A percentile compares a stretch with the other conserved stretches of the same genome.
Conservation (phyloP, 2,797 vertebrate species). For the Epinephelus awoara region DNA sequence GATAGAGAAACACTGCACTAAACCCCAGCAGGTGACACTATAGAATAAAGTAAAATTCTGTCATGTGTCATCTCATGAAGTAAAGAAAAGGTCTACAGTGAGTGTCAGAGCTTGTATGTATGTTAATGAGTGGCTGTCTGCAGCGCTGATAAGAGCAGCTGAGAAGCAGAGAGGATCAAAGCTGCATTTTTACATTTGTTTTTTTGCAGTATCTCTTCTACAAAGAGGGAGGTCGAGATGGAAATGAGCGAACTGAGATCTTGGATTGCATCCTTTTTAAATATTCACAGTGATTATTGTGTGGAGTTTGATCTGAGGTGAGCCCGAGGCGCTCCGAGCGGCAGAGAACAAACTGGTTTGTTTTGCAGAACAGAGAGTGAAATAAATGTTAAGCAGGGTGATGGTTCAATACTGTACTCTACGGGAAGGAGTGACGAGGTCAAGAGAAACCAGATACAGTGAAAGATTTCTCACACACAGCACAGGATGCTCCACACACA, state of each 20-base stretch:
- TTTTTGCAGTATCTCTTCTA: no score
- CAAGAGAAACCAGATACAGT: neutral
- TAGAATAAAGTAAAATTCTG: neutral
- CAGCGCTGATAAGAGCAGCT: neutral
- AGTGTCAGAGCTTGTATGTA: neutral
- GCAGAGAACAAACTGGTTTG: constrained; percentile 11
- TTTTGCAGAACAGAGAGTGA: constrained; percentile 3
- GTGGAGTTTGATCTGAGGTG: constrained; percentile 5
- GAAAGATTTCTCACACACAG: no score
- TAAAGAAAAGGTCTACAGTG: neutral
- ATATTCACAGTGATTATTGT: constrained; percentile 11
- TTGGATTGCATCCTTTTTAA: neutral
- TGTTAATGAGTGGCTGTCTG: constrained; percentile 5
- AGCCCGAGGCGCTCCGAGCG: neutral
- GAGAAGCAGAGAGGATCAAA: constrained; percentile 4
- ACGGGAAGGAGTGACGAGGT: neutral
- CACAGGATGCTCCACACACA: neutral
- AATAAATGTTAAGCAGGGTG: constrained; percentile 2
- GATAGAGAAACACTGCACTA: no score
- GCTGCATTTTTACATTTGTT: neutral
- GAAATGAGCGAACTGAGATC: neutral
- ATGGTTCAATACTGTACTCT: no score
- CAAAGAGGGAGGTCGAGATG: neutral
- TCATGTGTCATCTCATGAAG: neutral
- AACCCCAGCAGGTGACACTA: neutral